Evolutionary conservation across 2,888 invertebrate genomes (phyloP).

Genomic region (Achlya flavicornis): DNA sequence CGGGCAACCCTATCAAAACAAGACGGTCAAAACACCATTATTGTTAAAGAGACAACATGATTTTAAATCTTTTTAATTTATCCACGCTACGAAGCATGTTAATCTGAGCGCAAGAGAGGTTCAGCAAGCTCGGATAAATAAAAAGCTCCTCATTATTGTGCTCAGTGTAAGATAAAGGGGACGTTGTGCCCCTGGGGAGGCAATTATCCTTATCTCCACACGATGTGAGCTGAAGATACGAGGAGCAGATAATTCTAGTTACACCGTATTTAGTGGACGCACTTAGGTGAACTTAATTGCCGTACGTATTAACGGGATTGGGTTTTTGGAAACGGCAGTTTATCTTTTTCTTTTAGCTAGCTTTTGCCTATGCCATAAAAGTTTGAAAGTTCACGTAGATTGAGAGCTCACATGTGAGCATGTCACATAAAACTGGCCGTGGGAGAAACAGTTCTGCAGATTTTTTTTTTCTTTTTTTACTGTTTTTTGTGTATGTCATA

Average conservation of each 20-base stretch:
- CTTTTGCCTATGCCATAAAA: too few species aligned
- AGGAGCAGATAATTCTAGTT: slow-evolving; percentile 18
- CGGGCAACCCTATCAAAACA: too few species aligned
- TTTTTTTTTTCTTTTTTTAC: too few species aligned
- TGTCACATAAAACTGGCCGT: too few species aligned
- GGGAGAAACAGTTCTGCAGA: too few species aligned
- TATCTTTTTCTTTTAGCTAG: background rate
- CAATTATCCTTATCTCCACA: slow-evolving; percentile 43
- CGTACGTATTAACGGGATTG: background rate
- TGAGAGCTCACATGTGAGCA: too few species aligned
- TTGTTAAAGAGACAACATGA: background rate
- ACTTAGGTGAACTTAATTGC: slow-evolving; percentile 9
- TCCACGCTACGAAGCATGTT: slow-evolving; percentile 20
- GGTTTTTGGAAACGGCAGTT: background rate
- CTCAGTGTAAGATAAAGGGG: slow-evolving; percentile 37
- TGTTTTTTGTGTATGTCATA: too few species aligned
- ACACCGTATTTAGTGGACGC: slow-evolving; percentile 22
- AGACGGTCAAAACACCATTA: background rate
- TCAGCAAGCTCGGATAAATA: slow-evolving; percentile 14
- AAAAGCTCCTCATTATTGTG: slow-evolving; percentile 42
- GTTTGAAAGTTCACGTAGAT: too few species aligned
- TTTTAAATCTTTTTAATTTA: background rate
- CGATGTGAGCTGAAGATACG: slow-evolving; percentile 29
- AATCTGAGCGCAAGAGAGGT: slow-evolving; percentile 23
- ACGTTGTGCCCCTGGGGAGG: slow-evolving; percentile 32